A percentile compares a stretch with the other conserved stretches of the same genome.
These are phyloP conservation scores for Cinclus cinclus DNA, from an alignment of 2,113 vertebrate genomes.

Conservation along the genomic window DNA sequence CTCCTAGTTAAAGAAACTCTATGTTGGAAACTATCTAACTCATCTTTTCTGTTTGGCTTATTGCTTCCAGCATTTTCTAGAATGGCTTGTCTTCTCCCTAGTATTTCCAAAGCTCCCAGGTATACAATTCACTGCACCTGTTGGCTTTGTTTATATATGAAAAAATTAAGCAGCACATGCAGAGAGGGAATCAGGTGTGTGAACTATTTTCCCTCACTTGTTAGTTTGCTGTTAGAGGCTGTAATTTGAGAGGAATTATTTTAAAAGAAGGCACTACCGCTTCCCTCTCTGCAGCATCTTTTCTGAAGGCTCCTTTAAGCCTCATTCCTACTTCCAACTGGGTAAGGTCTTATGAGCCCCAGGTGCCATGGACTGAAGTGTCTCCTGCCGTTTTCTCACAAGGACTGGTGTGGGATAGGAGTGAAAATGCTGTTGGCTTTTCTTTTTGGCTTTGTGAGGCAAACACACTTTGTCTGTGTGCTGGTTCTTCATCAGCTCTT, in stretches of 20 bases:
- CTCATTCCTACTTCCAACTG: background rate
- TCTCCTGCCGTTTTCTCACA: background rate
- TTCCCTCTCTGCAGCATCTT: background rate
- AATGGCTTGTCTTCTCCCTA: background rate
- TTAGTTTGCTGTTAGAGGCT: background rate
- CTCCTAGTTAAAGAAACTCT: background rate
- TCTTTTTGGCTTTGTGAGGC: background rate
- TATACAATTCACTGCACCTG: background rate
- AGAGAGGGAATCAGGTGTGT: background rate
- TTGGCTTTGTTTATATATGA: background rate
- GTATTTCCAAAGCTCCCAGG: background rate
- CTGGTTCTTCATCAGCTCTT: background rate
- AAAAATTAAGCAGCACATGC: background rate
- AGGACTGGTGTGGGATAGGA: background rate
- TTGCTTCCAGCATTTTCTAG: background rate
- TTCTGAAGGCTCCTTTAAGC: background rate
- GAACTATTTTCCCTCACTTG: background rate
- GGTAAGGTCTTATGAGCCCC: accelerated
- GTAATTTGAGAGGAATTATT: background rate
- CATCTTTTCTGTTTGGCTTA: background rate
- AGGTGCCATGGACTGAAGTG: background rate
- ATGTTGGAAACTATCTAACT: background rate
- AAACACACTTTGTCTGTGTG: accelerated
- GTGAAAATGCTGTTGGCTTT: background rate
- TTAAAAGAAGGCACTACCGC: no score